phyloP scores from a whole-genome alignment of 2,797 vertebrate species.

The Hirundo rustica region DNA sequence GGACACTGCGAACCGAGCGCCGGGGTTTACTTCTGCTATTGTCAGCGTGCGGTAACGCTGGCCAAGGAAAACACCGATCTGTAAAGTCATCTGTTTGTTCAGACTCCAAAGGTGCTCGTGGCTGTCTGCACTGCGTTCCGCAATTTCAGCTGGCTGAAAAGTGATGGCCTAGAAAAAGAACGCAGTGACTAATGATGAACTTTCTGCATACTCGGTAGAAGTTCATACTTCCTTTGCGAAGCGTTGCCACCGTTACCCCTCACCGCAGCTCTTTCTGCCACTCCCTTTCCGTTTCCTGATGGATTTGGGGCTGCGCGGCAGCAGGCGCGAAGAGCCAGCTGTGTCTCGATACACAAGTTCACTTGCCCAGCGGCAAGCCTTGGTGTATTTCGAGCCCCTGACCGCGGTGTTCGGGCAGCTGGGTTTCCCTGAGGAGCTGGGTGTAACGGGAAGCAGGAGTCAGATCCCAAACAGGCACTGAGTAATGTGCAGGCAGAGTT shows the following conservation, averaged over 20 bases:
- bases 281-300: not conserved
- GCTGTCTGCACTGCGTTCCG: not conserved
- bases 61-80: not conserved
- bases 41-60: accelerated
- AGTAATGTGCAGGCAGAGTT: not conserved
- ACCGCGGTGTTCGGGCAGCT: not conserved
- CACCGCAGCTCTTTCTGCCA: not conserved
- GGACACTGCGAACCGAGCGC: not conserved
- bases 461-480: not conserved
- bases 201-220: not conserved
- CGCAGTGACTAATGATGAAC: not conserved
- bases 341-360: not conserved
- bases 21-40: not conserved
- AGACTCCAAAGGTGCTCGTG: accelerated
- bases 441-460: accelerated
- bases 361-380: not conserved
- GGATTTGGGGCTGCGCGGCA: not conserved
- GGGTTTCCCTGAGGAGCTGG: not conserved
- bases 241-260: not conserved
- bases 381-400: not conserved
- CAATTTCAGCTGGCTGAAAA: not conserved
- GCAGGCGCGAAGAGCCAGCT: not conserved
- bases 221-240: not conserved
- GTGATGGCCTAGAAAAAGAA: not conserved
- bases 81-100: not conserved